Evolutionary conservation across 2,888 invertebrate species (phyloP).

Genomic region (Rhamnusium bicolor): DNA sequence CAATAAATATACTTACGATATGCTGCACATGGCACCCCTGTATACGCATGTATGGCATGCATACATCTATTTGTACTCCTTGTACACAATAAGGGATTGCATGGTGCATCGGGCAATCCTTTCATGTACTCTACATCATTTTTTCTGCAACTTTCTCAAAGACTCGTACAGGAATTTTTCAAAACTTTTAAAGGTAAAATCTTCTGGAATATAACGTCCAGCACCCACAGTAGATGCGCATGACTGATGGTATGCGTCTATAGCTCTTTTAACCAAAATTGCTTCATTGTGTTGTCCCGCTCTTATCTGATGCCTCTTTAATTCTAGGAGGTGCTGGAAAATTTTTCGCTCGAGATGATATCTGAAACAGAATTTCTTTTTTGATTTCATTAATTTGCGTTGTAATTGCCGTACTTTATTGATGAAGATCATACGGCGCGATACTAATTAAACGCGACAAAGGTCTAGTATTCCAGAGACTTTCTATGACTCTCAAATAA

Average conservation of each 20-base stretch:
- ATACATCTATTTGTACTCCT: conserved; percentile 91
- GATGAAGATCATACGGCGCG: too few relatives aligned
- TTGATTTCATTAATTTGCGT: too few relatives aligned
- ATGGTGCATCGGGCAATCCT: conserved; percentile 65
- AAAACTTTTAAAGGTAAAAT: conserved; percentile 83
- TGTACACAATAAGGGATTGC: conserved; percentile 86
- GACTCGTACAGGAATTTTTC: conserved; percentile 93
- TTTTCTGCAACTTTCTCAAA: conserved; percentile 83
- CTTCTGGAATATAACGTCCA: conserved; percentile 78
- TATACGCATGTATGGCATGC: conserved; percentile 93
- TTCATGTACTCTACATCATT: conserved; percentile 78
- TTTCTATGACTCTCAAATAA: too few relatives aligned
- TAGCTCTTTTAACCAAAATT: conserved; percentile 88
- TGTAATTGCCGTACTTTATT: too few relatives aligned
- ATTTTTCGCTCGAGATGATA: conserved; percentile 93
- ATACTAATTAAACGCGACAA: too few relatives aligned
- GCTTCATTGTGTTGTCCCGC: conserved; percentile 91
- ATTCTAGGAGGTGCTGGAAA: conserved; percentile 92
- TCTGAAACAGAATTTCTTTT: conserved; percentile 70
- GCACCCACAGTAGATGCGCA: conserved; percentile 79
- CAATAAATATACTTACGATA: conserved; percentile 86
- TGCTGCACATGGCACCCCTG: conserved; percentile 89
- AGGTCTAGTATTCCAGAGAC: too few relatives aligned
- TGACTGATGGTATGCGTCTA: conserved; percentile 87
- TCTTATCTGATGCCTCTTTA: conserved; percentile 93